Evolutionary conservation across 2,113 vertebrate species (phyloP).

Genomic region (Chelonoidis abingdonii): DNA sequence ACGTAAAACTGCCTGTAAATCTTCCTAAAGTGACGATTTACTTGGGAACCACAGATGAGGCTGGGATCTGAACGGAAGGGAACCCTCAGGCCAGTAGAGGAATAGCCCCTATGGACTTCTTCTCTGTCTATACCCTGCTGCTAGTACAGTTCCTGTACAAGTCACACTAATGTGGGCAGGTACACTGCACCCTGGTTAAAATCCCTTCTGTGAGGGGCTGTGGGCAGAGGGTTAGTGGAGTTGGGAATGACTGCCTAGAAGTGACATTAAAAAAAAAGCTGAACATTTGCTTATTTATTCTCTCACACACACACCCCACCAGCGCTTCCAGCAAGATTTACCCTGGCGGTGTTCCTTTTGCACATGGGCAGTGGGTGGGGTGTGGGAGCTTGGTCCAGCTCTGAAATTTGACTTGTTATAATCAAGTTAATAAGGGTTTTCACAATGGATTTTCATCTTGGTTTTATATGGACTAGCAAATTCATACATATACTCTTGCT

Average conservation of each 20-base stretch:
- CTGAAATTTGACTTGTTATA: constrained; percentile 66
- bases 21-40: background rate
- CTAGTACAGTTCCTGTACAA: background rate
- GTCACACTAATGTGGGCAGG: background rate
- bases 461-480: constrained; percentile 50
- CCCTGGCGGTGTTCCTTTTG: background rate
- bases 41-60: background rate
- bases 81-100: background rate
- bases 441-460: constrained; percentile 16
- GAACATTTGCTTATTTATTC: background rate
- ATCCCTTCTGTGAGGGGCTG: background rate
- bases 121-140: background rate
- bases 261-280: fast-evolving
- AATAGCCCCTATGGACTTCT: background rate
- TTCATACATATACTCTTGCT: background rate
- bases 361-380: background rate
- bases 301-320: fast-evolving
- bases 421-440: constrained; percentile 27
- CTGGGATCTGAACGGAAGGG: background rate
- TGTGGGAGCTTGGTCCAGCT: constrained; percentile 49
- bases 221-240: background rate
- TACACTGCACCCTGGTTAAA: background rate
- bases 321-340: background rate
- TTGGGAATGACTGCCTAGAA: background rate
- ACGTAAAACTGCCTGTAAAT: background rate